phyloP scores from a whole-genome alignment of 2,888 invertebrate species.

The Rambutsinella grinnellia region DNA sequence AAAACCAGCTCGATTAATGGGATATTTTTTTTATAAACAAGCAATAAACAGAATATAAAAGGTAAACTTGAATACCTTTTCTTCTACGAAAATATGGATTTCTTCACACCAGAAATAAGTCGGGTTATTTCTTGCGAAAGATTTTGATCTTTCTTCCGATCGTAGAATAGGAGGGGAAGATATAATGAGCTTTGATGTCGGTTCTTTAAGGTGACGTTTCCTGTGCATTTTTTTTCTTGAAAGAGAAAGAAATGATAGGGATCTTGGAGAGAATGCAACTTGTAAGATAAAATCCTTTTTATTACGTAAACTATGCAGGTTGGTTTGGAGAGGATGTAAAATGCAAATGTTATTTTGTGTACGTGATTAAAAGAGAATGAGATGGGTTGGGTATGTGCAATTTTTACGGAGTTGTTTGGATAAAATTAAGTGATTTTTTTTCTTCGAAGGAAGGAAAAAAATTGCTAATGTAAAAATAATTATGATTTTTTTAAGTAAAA shows the following conservation, averaged over 20 bases:
- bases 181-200: constrained; percentile 52
- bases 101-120: constrained; percentile 40
- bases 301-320: background rate
- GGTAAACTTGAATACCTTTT: too few relatives aligned
- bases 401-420: background rate
- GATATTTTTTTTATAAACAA: too few relatives aligned
- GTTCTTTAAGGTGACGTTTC: constrained; percentile 55
- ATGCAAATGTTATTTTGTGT: constrained; percentile 33
- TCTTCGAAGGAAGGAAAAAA: background rate
- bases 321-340: constrained; percentile 15
- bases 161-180: constrained; percentile 16
- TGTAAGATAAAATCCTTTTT: constrained; percentile 8
- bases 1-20: too few relatives aligned
- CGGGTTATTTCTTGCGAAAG: constrained; percentile 7
- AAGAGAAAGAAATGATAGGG: constrained; percentile 9
- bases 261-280: constrained; percentile 48
- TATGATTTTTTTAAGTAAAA: too few relatives aligned
- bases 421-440: background rate
- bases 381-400: too few relatives aligned
- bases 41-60: background rate
- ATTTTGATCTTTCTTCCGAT: constrained; percentile 22
- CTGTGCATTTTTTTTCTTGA: constrained; percentile 37
- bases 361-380: constrained; percentile 19
- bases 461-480: too few relatives aligned
- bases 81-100: too few relatives aligned